Conservation (phyloP, 2,888 invertebrate genomes). For the Synanthedon vespiformis region DNA sequence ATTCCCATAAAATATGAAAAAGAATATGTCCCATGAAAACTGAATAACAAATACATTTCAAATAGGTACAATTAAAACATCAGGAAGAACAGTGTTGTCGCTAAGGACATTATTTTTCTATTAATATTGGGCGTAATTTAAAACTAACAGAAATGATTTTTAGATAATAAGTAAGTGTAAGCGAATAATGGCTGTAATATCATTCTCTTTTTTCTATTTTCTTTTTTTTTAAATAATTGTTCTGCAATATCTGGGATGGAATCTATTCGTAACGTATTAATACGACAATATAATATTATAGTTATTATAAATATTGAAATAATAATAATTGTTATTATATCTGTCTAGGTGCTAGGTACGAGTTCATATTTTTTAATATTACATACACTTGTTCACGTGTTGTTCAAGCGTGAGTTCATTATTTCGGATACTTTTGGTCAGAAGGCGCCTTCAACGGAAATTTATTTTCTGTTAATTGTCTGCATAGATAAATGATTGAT, state of each 20-base stretch:
- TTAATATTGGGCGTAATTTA: constrained; percentile 27
- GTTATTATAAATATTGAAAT: constrained; percentile 32
- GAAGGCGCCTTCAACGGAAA: too few species aligned
- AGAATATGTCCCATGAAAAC: constrained; percentile 24
- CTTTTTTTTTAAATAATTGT: constrained; percentile 12
- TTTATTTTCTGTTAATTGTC: too few species aligned
- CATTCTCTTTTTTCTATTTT: constrained; percentile 12
- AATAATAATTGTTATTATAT: constrained; percentile 39
- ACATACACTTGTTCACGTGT: too few species aligned
- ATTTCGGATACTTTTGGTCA: too few species aligned
- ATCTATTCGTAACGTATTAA: constrained; percentile 45
- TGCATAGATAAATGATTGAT: too few species aligned
- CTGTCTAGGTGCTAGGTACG: constrained; percentile 44
- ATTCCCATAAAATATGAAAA: neutral
- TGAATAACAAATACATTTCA: constrained; percentile 6
- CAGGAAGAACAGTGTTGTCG: constrained; percentile 20
- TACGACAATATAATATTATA: constrained; percentile 55
- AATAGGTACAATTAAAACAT: constrained; percentile 17
- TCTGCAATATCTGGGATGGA: constrained; percentile 62
- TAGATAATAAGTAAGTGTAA: constrained; percentile 11
- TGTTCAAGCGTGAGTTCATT: too few species aligned
- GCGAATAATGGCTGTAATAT: constrained; percentile 38
- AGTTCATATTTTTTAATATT: constrained; percentile 5
- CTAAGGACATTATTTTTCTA: constrained; percentile 55
- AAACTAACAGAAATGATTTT: constrained; percentile 14